A percentile compares a stretch with the other conserved stretches of the same genome.
Conservation (phyloP, 2,888 invertebrate genomes). For the Epirrhoe alternata region DNA sequence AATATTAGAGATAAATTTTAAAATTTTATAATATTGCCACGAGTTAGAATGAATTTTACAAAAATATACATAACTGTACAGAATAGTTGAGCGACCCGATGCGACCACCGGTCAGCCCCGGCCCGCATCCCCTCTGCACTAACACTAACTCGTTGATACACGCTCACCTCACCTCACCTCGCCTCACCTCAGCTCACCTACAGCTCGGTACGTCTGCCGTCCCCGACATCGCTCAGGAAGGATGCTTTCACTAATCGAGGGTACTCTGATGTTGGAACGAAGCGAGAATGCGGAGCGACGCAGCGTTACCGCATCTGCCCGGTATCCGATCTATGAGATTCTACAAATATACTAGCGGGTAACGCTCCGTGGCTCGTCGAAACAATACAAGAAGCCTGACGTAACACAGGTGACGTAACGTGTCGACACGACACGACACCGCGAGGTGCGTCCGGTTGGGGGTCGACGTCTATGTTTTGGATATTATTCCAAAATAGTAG, state of each 20-base stretch:
- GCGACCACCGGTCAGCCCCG: constrained; percentile 66
- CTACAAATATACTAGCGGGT: constrained; percentile 7
- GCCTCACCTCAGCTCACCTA: too few relatives aligned
- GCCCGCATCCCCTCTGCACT: constrained; percentile 51
- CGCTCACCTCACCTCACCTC: constrained; percentile 72
- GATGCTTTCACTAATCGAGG: constrained; percentile 46
- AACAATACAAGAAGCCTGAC: constrained; percentile 9
- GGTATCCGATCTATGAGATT: too few relatives aligned
- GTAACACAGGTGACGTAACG: constrained; percentile 15
- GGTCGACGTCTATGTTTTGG: not conserved
- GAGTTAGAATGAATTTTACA: constrained; percentile 81
- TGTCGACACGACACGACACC: constrained; percentile 34
- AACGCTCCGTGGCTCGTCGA: constrained; percentile 11
- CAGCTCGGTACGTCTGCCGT: too few relatives aligned
- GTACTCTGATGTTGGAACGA: constrained; percentile 38
- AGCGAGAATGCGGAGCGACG: constrained; percentile 36
- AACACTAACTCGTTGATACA: constrained; percentile 83
- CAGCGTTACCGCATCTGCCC: constrained; percentile 12
- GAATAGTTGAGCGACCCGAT: constrained; percentile 76
- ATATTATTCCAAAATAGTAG: constrained; percentile 1
- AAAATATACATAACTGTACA: constrained; percentile 84
- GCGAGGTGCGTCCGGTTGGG: constrained; percentile 27
- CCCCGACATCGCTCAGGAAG: constrained; percentile 54
- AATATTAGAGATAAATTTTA: constrained; percentile 74
- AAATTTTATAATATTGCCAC: constrained; percentile 81